Conservation (phyloP, 2,797 vertebrate genomes). For the Syncerus caffer region DNA sequence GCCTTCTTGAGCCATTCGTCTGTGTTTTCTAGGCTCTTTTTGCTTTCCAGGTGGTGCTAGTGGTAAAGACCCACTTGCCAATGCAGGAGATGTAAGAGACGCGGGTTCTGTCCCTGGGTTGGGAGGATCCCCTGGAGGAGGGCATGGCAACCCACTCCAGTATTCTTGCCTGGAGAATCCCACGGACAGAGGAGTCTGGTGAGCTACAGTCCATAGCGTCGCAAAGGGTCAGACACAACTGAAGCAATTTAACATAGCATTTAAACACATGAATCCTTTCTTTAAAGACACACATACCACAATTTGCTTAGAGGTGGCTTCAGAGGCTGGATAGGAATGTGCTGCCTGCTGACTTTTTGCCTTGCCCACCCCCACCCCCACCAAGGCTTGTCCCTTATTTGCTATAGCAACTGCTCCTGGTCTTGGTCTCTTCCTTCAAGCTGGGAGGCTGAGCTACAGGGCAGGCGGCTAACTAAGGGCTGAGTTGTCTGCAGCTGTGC, state of each 20-base stretch:
- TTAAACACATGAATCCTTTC: constrained; percentile 29
- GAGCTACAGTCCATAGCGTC: background rate
- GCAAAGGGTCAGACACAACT: background rate
- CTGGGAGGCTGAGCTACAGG: background rate
- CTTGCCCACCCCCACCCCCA: accelerated
- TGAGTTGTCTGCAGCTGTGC: background rate
- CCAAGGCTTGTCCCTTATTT: background rate
- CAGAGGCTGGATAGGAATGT: background rate
- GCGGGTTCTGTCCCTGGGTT: background rate
- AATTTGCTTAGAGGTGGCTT: background rate
- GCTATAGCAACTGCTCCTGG: background rate
- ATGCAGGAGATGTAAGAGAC: background rate
- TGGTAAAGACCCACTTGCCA: background rate
- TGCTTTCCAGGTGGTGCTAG: background rate
- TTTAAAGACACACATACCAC: constrained; percentile 38
- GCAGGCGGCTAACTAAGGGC: constrained; percentile 48
- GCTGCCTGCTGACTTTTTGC: background rate
- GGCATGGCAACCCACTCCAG: background rate
- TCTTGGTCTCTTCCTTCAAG: background rate
- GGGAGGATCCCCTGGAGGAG: background rate
- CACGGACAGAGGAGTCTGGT: background rate
- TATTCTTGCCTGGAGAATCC: background rate
- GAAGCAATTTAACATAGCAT: background rate
- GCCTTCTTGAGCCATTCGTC: background rate
- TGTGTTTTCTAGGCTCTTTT: background rate